Percentiles rank a stretch among this genome's conserved stretches.
phyloP scores from a whole-genome alignment of 1,140 invertebrate species.

The Batillaria attramentaria region DNA sequence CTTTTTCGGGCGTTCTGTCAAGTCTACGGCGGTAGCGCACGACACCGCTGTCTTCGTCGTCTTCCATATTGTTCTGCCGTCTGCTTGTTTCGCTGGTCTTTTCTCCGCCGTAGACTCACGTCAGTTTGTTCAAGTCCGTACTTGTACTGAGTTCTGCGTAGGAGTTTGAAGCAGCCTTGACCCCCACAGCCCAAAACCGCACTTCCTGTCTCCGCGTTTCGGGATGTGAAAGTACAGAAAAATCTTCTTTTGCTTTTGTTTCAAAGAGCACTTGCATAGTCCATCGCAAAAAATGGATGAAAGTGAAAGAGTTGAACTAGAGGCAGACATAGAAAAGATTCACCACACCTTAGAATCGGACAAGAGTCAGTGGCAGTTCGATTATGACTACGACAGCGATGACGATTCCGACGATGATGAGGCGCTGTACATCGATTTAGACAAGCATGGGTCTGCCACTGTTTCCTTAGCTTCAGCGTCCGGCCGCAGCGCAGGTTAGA shows the following conservation, averaged over 20 bases:
- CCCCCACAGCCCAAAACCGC: too few relatives aligned
- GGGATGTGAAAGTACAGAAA: too few relatives aligned
- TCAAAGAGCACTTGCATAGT: too few relatives aligned
- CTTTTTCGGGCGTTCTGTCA: slow-evolving; percentile 45
- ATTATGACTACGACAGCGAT: slow-evolving; percentile 22
- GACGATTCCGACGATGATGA: slow-evolving; percentile 23
- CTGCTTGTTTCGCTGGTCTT: slow-evolving; percentile 13
- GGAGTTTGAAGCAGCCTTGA: too few relatives aligned
- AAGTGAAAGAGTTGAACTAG: slow-evolving; percentile 9
- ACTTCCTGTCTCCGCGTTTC: too few relatives aligned
- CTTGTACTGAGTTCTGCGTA: too few relatives aligned
- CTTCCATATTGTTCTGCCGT: slow-evolving; percentile 26
- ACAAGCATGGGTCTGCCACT: slow-evolving; percentile 16
- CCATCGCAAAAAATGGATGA: too few relatives aligned
- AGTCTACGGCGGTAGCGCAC: slow-evolving; percentile 37
- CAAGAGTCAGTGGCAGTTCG: slow-evolving; percentile 23
- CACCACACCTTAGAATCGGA: slow-evolving; percentile 30
- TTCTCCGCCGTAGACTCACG: too few relatives aligned
- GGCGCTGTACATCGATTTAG: slow-evolving; percentile 24
- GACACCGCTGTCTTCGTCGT: slow-evolving; percentile 3
- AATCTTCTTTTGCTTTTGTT: too few relatives aligned
- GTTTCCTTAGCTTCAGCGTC: slow-evolving; percentile 21
- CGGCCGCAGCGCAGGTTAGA: slow-evolving; percentile 14
- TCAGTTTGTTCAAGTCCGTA: too few relatives aligned
- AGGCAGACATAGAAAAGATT: slow-evolving; percentile 28